phyloP scores from a whole-genome alignment of 2,797 vertebrate species.

The Pseudochirops corinnae region DNA sequence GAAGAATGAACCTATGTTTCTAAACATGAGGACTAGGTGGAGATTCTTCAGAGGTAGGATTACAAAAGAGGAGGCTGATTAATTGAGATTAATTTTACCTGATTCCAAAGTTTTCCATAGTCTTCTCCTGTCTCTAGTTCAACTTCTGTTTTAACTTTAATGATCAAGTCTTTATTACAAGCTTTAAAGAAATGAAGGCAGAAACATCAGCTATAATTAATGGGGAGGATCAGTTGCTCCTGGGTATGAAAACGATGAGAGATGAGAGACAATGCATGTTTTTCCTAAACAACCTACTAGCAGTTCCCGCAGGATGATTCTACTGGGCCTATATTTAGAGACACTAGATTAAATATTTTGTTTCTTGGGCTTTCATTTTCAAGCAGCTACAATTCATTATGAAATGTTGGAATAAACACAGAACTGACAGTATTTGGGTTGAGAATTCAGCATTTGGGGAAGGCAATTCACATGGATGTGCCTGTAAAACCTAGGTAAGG shows the following conservation, averaged over 20 bases:
- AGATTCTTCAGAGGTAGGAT: not conserved
- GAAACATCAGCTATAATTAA: not conserved
- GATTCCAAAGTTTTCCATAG: conserved; percentile 23
- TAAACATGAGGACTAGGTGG: not conserved
- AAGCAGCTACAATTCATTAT: conserved; percentile 5
- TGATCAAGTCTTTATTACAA: not conserved
- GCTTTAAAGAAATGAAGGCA: conserved; percentile 9
- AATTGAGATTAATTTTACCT: not conserved
- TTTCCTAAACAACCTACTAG: not conserved
- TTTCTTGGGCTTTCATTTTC: conserved; percentile 5
- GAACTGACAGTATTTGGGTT: not conserved
- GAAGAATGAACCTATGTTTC: not conserved
- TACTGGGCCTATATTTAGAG: not conserved
- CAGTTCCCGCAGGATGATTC: not conserved
- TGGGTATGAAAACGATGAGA: not conserved
- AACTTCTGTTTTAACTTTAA: not conserved
- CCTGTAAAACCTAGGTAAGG: not conserved
- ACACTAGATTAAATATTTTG: conserved; percentile 9
- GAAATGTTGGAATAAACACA: not conserved
- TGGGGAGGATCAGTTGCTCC: not conserved
- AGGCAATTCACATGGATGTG: not conserved
- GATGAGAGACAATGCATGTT: not conserved
- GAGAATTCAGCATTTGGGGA: not conserved
- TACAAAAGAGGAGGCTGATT: not conserved
- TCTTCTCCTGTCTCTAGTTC: not conserved